Conservation (phyloP, 1,140 invertebrate species). For the Zaprionus lachaisei region DNA sequence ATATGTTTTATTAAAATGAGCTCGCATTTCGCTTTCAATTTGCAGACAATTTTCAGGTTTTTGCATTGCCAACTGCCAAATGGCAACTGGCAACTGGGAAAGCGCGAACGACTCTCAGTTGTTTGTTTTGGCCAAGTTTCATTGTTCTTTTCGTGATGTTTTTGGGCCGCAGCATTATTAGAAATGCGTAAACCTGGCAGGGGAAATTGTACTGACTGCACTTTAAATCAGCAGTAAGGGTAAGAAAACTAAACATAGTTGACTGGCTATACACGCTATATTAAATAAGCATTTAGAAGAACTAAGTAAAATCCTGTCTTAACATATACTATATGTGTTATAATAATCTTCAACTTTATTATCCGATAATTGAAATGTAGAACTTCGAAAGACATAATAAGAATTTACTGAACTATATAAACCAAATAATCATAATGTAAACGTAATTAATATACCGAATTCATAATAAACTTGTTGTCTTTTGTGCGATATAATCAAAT, state of each 20-base stretch:
- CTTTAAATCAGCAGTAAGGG: neutral
- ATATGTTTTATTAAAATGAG: slow-evolving; percentile 82
- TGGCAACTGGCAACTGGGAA: slow-evolving; percentile 10
- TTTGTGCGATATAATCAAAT: too few species aligned
- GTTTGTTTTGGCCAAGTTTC: slow-evolving; percentile 32
- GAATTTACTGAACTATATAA: too few species aligned
- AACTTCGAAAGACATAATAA: too few species aligned
- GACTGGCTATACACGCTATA: neutral
- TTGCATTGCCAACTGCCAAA: slow-evolving; percentile 34
- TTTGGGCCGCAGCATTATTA: slow-evolving; percentile 53
- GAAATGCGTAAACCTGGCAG: slow-evolving; percentile 56
- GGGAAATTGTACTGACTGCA: slow-evolving; percentile 1
- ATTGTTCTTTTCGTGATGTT: slow-evolving; percentile 49
- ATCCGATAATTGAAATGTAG: too few species aligned
- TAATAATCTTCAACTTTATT: too few species aligned
- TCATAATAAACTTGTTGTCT: too few species aligned
- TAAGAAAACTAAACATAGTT: rapidly evolving
- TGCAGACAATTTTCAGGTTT: slow-evolving; percentile 60
- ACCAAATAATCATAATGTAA: too few species aligned
- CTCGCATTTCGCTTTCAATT: slow-evolving; percentile 78
- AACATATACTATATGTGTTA: too few species aligned
- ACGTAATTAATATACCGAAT: too few species aligned
- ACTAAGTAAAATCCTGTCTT: too few species aligned
- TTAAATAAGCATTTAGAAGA: too few species aligned
- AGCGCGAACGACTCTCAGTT: slow-evolving; percentile 20